Evolutionary conservation across 2,113 vertebrate genomes (phyloP).

Genomic region (Gallinago media): DNA sequence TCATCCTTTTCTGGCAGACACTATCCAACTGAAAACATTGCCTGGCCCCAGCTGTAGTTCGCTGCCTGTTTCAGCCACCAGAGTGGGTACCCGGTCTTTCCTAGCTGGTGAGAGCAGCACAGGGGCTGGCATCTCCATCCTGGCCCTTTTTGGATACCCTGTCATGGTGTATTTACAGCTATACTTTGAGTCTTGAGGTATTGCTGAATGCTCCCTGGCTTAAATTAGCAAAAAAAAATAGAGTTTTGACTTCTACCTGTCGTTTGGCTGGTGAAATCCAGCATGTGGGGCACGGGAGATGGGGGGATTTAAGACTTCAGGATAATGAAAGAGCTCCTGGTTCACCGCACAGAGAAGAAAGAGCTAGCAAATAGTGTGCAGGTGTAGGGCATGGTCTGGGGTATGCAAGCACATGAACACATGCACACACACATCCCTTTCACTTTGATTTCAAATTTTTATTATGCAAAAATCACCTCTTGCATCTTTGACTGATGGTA

Average conservation of each 20-base stretch:
- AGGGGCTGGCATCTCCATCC: no score
- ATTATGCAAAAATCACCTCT: neutral
- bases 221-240: neutral
- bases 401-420: accelerated
- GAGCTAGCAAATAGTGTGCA: neutral
- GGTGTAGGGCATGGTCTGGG: neutral
- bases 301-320: neutral
- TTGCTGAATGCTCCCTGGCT: neutral
- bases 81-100: conserved; percentile 11
- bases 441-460: neutral
- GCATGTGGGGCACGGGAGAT: neutral
- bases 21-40: neutral
- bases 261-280: neutral
- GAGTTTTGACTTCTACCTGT: neutral
- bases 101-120: neutral
- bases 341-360: neutral
- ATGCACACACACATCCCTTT: neutral
- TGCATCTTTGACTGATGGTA: neutral
- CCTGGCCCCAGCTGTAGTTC: neutral
- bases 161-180: neutral
- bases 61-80: conserved; percentile 20
- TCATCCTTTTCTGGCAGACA: neutral
- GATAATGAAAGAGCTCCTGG: neutral
- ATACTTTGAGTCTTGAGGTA: neutral
- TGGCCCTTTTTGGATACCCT: neutral